These are phyloP conservation scores for Sciaenops ocellatus DNA, from an alignment of 2,797 vertebrate species.

Conservation along the genomic window DNA sequence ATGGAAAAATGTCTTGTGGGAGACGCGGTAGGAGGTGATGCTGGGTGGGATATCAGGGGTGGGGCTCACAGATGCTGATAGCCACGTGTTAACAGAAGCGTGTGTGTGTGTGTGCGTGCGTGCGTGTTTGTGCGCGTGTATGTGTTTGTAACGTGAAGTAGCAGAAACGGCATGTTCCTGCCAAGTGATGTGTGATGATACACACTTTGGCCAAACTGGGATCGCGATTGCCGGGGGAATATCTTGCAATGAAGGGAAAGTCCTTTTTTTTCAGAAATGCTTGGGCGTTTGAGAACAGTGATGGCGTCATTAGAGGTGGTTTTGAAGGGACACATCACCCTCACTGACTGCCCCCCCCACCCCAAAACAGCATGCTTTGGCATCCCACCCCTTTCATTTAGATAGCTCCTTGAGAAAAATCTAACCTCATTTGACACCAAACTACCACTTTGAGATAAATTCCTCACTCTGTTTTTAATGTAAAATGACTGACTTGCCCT, in stretches of 20 bases:
- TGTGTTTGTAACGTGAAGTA: conserved; percentile 28
- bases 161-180: conserved; percentile 42
- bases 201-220: conserved; percentile 13
- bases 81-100: conserved; percentile 38
- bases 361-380: not conserved
- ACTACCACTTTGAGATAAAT: not conserved
- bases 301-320: conserved; percentile 17
- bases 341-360: not conserved
- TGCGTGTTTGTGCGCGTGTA: too few relatives aligned
- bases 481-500: conserved; percentile 34
- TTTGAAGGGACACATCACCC: conserved; percentile 11
- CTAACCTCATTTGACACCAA: conserved; percentile 7
- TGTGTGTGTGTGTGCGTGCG: conserved; percentile 20
- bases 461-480: conserved; percentile 32
- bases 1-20: conserved; percentile 85
- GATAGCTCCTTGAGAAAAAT: not conserved
- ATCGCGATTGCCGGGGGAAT: conserved; percentile 6
- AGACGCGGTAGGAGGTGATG: conserved; percentile 56
- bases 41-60: conserved; percentile 58
- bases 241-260: conserved; percentile 7
- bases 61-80: conserved; percentile 60
- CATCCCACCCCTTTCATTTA: not conserved
- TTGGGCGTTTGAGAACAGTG: conserved; percentile 16
- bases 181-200: conserved; percentile 40
- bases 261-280: conserved; percentile 31